Conservation (phyloP, 2,113 vertebrate genomes). For the Taxidea taxus region DNA sequence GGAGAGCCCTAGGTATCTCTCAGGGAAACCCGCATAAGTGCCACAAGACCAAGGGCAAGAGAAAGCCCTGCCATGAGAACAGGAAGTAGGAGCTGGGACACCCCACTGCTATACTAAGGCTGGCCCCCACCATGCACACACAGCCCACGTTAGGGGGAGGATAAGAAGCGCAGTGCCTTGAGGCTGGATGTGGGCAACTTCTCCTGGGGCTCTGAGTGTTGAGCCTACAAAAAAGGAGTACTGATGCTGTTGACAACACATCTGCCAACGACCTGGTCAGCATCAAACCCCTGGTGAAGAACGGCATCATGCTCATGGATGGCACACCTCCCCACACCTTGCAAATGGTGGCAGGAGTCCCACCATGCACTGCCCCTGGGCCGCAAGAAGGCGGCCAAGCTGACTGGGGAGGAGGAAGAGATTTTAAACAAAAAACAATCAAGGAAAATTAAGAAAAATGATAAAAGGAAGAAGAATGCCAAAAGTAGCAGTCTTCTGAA, state of each 20-base stretch:
- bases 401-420: not conserved
- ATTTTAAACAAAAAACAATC: not conserved
- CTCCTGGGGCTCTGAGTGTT: not conserved
- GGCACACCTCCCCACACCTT: conserved; percentile 87
- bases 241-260: conserved; percentile 95
- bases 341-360: conserved; percentile 92
- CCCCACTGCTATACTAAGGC: not conserved
- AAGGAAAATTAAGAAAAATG: conserved; percentile 90
- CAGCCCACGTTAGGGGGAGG: accelerated
- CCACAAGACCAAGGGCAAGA: not conserved
- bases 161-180: not conserved
- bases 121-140: not conserved
- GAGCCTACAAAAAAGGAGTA: conserved; percentile 75
- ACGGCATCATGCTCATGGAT: conserved; percentile 92
- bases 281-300: conserved; percentile 97
- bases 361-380: conserved; percentile 93
- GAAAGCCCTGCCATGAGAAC: not conserved
- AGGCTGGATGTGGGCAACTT: not conserved
- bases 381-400: conserved; percentile 90
- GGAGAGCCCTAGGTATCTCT: not conserved
- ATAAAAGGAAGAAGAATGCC: conserved; percentile 90
- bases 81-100: not conserved
- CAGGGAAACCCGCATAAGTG: not conserved
- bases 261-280: conserved; percentile 95
- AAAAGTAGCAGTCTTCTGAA: conserved; percentile 93